These are phyloP conservation scores for Phalacrocorax pelagicus DNA, from an alignment of 2,113 vertebrate species.

Conservation along the genomic window DNA sequence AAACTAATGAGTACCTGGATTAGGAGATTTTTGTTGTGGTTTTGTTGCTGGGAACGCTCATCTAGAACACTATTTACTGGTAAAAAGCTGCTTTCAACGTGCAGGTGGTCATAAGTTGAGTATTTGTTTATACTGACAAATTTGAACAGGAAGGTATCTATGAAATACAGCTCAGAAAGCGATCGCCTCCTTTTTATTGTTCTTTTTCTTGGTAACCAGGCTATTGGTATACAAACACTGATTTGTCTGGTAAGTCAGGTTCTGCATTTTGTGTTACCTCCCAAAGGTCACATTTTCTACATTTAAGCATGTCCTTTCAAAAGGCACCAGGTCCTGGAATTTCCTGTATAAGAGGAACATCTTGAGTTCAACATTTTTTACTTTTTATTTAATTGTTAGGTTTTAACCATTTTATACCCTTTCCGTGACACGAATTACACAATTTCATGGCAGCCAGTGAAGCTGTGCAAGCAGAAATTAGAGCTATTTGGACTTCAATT, in stretches of 20 bases:
- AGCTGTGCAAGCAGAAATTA: neutral
- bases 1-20: neutral
- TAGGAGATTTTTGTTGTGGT: neutral
- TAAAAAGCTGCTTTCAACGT: neutral
- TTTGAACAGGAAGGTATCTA: neutral
- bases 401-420: neutral
- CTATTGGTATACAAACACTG: slow-evolving; percentile 25
- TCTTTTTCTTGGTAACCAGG: neutral
- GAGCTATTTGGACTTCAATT: neutral
- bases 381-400: neutral
- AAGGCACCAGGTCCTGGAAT: neutral
- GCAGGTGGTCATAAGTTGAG: neutral
- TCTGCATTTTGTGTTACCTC: neutral
- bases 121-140: neutral
- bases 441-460: neutral
- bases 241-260: slow-evolving; percentile 3
- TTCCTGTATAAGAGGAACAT: neutral
- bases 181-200: neutral
- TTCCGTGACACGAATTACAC: neutral
- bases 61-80: neutral
- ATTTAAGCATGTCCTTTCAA: neutral
- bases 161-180: neutral
- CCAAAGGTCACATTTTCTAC: slow-evolving; percentile 37
- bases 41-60: neutral
- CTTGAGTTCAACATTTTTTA: neutral